Conservation (phyloP, 2,888 invertebrate species). For the Anaspis maculata region DNA sequence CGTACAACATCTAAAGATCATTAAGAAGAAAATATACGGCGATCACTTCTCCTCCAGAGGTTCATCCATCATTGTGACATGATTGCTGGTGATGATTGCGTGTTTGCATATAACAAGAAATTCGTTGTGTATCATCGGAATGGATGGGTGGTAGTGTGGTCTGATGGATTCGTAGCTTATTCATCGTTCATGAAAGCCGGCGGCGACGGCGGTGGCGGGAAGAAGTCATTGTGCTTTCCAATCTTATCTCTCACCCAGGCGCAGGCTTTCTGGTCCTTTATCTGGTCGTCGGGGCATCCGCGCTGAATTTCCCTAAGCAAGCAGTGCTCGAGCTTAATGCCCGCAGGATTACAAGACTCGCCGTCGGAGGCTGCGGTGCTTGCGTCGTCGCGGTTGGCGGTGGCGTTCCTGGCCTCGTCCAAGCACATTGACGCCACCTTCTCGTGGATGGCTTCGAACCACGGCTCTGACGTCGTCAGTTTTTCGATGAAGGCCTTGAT, state of each 20-base stretch:
- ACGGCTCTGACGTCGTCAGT: conserved; percentile 28
- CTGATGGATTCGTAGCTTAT: too few species aligned
- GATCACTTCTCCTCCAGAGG: too few species aligned
- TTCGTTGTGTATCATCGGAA: neutral
- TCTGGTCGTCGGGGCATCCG: conserved; percentile 37
- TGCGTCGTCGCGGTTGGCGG: conserved; percentile 18
- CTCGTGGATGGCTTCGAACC: conserved; percentile 31
- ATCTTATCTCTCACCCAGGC: conserved; percentile 32
- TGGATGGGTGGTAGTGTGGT: too few species aligned
- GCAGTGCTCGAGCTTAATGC: conserved; percentile 34
- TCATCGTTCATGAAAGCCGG: conserved; percentile 7
- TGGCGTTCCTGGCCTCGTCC: conserved; percentile 29
- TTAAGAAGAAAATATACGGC: too few species aligned
- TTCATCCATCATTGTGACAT: too few species aligned
- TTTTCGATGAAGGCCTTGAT: conserved; percentile 27
- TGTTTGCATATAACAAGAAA: too few species aligned
- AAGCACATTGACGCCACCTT: conserved; percentile 34
- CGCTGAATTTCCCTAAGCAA: conserved; percentile 38
- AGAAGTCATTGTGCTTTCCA: conserved; percentile 23
- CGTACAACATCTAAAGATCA: too few species aligned
- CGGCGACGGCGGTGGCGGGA: conserved; percentile 10
- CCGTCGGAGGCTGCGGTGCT: conserved; percentile 21
- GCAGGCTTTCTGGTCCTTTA: conserved; percentile 36
- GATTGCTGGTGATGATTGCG: too few species aligned
- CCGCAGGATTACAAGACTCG: conserved; percentile 34